Evolutionary conservation across 2,113 vertebrate genomes (phyloP).

Genomic region (Pachyramphus minor): DNA sequence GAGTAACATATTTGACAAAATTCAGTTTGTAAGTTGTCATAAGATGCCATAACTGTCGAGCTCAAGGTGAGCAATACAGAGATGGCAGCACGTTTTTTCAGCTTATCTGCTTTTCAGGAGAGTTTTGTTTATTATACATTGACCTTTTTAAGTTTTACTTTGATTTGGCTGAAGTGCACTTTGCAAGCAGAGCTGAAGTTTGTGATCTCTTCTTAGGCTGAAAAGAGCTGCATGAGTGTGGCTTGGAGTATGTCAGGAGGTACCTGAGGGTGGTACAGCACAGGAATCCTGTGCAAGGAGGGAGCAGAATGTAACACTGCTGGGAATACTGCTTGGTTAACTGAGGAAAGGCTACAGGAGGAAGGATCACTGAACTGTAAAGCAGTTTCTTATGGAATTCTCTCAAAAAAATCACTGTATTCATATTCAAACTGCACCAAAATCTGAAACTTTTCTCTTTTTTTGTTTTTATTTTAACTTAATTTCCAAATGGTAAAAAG

Average conservation of each 20-base stretch:
- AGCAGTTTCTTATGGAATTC: neutral
- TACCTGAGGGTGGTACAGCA: neutral
- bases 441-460: neutral
- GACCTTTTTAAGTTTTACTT: neutral
- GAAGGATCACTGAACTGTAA: neutral
- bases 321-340: neutral
- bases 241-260: neutral
- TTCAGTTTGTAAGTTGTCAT: neutral
- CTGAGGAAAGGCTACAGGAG: neutral
- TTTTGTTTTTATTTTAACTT: neutral
- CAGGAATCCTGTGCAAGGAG: neutral
- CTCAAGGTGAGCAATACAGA: neutral
- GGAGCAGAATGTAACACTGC: neutral
- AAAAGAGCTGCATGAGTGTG: neutral
- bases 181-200: neutral
- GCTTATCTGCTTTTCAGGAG: neutral
- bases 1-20: neutral
- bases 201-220: neutral
- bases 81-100: neutral
- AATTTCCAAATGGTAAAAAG: neutral
- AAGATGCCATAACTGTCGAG: neutral
- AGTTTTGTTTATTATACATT: neutral
- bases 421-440: neutral
- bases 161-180: neutral
- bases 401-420: neutral